Conservation (phyloP, 2,888 invertebrate species). For the Belgica antarctica region DNA sequence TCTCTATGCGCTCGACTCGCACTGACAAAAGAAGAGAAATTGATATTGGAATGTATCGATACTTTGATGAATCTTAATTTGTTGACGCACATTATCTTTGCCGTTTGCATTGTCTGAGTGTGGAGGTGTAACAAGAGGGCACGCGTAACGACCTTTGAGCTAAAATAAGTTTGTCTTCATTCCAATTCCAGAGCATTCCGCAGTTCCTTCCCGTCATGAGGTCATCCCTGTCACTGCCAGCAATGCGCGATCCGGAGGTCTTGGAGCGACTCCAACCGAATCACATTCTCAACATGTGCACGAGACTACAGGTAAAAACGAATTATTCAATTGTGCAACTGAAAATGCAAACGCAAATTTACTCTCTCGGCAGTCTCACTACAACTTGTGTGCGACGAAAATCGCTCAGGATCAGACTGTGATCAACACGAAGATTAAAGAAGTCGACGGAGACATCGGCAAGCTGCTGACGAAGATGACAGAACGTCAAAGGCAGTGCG, state of each 20-base stretch:
- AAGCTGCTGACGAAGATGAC: constrained; percentile 67
- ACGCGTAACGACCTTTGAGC: not conserved
- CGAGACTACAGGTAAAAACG: constrained; percentile 66
- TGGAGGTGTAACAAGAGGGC: not conserved
- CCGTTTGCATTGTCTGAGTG: constrained; percentile 10
- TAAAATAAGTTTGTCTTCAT: constrained; percentile 11
- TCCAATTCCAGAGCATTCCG: constrained; percentile 75
- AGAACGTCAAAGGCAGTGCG: constrained; percentile 80
- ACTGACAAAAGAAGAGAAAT: too few relatives aligned
- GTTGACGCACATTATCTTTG: not conserved
- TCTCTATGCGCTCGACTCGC: too few relatives aligned
- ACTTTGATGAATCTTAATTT: too few relatives aligned
- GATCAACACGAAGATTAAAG: constrained; percentile 71
- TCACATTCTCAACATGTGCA: constrained; percentile 71
- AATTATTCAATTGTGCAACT: too few relatives aligned
- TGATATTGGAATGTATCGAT: not conserved
- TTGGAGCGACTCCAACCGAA: constrained; percentile 67
- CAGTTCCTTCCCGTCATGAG: constrained; percentile 91
- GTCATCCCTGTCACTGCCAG: constrained; percentile 80
- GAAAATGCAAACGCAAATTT: not conserved
- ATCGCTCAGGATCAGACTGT: constrained; percentile 77
- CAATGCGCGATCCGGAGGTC: constrained; percentile 82
- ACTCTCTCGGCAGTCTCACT: constrained; percentile 59
- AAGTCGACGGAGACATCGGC: constrained; percentile 71
- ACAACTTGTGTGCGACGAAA: constrained; percentile 77